A percentile compares a stretch with the other conserved stretches of the same genome.
phyloP scores from a whole-genome alignment of 1,140 invertebrate species.

The Cyclina sinensis region DNA sequence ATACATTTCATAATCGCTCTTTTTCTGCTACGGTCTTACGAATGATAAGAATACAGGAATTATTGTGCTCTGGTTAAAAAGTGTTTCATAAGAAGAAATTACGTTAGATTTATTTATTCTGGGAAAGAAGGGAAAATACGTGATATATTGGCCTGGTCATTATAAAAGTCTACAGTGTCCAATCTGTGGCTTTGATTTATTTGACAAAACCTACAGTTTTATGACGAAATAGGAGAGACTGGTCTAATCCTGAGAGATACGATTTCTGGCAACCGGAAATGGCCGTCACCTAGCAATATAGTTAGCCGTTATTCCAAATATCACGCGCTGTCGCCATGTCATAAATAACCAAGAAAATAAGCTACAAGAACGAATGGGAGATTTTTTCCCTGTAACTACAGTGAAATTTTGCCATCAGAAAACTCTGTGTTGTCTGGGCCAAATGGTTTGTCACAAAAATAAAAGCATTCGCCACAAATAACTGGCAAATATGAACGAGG shows the following conservation, averaged over 20 bases:
- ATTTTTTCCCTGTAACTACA: neutral
- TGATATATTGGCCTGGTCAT: slow-evolving; percentile 36
- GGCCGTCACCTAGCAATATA: slow-evolving; percentile 56
- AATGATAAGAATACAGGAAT: too few species aligned
- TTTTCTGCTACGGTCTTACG: too few species aligned
- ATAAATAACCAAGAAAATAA: slow-evolving; percentile 58
- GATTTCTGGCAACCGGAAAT: slow-evolving; percentile 41
- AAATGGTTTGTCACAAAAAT: neutral
- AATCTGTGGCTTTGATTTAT: slow-evolving; percentile 56
- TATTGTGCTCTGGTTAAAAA: neutral
- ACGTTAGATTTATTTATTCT: neutral
- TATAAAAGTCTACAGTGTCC: slow-evolving; percentile 43
- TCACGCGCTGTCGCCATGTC: slow-evolving; percentile 8
- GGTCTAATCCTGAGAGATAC: slow-evolving; percentile 45
- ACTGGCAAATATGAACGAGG: too few species aligned
- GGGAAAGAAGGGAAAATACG: neutral
- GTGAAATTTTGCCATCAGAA: neutral
- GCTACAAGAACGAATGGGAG: neutral
- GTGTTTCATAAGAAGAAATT: slow-evolving; percentile 9
- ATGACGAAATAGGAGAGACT: slow-evolving; percentile 55
- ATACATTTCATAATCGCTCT: too few species aligned
- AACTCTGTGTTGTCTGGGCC: neutral
- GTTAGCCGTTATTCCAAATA: slow-evolving; percentile 48
- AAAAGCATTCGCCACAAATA: too few species aligned
- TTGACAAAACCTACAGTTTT: slow-evolving; percentile 45